phyloP scores from a whole-genome alignment of 2,797 vertebrate species.

The Synanceia verrucosa region DNA sequence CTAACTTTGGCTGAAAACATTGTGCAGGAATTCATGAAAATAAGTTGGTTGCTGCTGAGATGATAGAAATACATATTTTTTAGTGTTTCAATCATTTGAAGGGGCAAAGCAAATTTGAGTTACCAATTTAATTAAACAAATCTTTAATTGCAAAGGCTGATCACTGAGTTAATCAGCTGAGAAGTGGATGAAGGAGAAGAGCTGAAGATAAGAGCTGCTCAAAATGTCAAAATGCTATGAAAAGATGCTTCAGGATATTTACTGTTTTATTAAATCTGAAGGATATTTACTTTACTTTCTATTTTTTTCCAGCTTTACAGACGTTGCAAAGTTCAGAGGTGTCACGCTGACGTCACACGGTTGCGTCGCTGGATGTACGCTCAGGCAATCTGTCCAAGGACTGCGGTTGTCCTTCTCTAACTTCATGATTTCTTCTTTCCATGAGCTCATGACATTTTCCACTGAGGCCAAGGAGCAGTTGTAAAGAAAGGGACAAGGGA shows the following conservation, averaged over 20 bases:
- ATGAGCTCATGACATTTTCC: constrained; percentile 71
- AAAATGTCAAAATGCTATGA: constrained; percentile 34
- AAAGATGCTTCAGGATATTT: constrained; percentile 24
- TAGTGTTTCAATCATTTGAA: background rate
- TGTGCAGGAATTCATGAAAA: background rate
- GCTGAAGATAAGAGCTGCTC: constrained; percentile 22
- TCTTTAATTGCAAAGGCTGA: constrained; percentile 12
- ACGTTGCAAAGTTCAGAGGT: constrained; percentile 47
- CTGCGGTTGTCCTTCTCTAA: constrained; percentile 29
- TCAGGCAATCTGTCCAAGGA: constrained; percentile 36
- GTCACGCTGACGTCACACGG: constrained; percentile 48
- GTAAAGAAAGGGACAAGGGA: constrained; percentile 47
- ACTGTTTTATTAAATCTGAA: constrained; percentile 50
- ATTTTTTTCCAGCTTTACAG: constrained; percentile 37
- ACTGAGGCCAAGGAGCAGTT: constrained; percentile 52
- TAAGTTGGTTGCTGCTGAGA: background rate
- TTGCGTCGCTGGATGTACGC: constrained; percentile 37
- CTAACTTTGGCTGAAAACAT: background rate
- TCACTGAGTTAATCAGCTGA: constrained; percentile 4
- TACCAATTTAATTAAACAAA: background rate
- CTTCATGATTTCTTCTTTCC: constrained; percentile 57
- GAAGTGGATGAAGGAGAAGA: constrained; percentile 11
- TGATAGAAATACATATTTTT: constrained; percentile 1
- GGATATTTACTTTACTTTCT: constrained; percentile 43
- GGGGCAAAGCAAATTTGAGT: background rate